Conservation (phyloP, 2,797 vertebrate species). For the Sebastes trivittatus region DNA sequence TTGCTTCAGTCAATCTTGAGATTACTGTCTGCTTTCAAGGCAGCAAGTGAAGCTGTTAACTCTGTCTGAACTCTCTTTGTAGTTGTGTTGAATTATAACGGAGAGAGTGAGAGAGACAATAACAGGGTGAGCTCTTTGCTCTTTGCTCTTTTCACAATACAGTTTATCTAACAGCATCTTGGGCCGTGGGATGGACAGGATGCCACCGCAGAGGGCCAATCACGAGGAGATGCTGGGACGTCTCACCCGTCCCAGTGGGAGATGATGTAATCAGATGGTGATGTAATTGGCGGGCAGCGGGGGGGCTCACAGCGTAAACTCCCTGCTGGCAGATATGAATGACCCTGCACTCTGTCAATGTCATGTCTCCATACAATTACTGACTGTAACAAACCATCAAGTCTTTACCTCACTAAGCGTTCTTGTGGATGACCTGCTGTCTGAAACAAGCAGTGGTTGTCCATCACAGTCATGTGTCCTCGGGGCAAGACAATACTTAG, state of each 20-base stretch:
- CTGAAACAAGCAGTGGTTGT: not conserved
- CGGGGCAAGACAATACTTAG: not conserved
- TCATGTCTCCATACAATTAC: constrained; percentile 22
- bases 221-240: constrained; percentile 7
- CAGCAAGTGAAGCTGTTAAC: not conserved
- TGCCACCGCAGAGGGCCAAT: constrained; percentile 14
- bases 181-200: not conserved
- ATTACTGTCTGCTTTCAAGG: constrained; percentile 10
- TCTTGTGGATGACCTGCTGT: not conserved
- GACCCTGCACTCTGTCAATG: constrained; percentile 37
- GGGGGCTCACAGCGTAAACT: constrained; percentile 15
- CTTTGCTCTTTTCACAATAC: constrained; percentile 24
- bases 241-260: constrained; percentile 38
- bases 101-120: not conserved
- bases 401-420: constrained; percentile 12
- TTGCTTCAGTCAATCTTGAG: constrained; percentile 34
- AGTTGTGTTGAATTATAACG: constrained; percentile 16
- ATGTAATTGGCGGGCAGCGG: constrained; percentile 52
- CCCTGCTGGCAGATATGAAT: constrained; percentile 33
- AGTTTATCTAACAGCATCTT: constrained; percentile 27
- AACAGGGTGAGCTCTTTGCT: constrained; percentile 4
- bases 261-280: constrained; percentile 63
- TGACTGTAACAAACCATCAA: constrained; percentile 21
- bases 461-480: not conserved
- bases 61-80: constrained; percentile 19